Evolutionary conservation across 2,797 vertebrate species (phyloP).

Genomic region (Vultur gryphus): DNA sequence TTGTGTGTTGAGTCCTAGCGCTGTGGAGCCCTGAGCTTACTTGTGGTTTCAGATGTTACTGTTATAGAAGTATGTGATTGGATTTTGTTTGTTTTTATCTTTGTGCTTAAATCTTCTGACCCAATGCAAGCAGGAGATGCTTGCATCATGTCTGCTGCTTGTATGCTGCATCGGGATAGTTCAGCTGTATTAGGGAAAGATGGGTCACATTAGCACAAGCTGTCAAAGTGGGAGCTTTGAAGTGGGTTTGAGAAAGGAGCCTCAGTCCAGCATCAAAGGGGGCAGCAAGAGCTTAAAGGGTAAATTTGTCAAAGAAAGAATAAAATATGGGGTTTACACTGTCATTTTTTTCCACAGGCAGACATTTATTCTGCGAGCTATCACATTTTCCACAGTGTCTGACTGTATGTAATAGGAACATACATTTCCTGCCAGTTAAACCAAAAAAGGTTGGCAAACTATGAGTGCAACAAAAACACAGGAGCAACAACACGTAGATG

Average conservation of each 20-base stretch:
- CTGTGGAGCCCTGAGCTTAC: background rate
- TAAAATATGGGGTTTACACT: background rate
- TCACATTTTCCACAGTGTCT: background rate
- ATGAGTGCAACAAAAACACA: background rate
- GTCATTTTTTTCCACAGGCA: background rate
- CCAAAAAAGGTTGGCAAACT: background rate
- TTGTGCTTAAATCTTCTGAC: background rate
- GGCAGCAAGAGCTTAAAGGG: background rate
- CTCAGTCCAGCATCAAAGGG: background rate
- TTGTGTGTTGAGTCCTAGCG: rapidly evolving
- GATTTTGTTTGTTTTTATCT: background rate
- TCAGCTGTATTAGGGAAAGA: background rate
- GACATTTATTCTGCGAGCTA: background rate
- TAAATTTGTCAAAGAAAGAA: background rate
- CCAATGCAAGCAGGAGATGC: rapidly evolving
- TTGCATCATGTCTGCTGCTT: background rate
- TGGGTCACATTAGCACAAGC: background rate
- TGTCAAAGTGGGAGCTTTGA: background rate
- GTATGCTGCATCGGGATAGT: background rate
- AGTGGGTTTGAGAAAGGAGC: background rate
- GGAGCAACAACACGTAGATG: background rate
- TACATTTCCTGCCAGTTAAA: background rate
- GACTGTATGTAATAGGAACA: background rate
- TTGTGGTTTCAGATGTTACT: background rate
- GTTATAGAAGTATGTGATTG: background rate